Percentiles rank a stretch among this genome's conserved stretches.
These are phyloP conservation scores for Papilio aristodemus DNA, from an alignment of 1,140 invertebrate genomes.

Conservation along the genomic window DNA sequence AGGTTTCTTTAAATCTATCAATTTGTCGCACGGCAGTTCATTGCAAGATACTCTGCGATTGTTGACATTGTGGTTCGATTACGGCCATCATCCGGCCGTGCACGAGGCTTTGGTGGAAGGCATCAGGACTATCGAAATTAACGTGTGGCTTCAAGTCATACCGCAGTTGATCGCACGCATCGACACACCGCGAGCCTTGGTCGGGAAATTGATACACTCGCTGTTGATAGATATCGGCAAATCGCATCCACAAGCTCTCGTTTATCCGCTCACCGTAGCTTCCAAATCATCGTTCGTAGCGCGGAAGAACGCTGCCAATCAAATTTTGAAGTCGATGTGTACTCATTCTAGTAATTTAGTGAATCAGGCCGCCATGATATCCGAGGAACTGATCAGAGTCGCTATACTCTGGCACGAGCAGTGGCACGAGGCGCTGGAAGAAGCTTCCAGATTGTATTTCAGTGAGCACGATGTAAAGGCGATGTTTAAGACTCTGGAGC, in stretches of 20 bases:
- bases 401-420: constrained; percentile 99
- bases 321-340: constrained; percentile 96
- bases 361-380: constrained; percentile 95
- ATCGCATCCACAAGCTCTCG: constrained; percentile 93
- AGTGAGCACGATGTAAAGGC: constrained; percentile 96
- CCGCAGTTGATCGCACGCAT: constrained; percentile 99
- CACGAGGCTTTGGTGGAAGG: constrained; percentile 96
- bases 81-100: constrained; percentile 95
- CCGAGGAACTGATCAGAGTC: constrained; percentile 98
- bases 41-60: constrained; percentile 97
- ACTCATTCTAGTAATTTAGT: constrained; percentile 96
- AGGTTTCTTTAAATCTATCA: constrained; percentile 98
- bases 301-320: constrained; percentile 94
- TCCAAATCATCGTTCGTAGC: constrained; percentile 94
- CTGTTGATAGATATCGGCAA: constrained; percentile 97
- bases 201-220: constrained; percentile 94
- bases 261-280: constrained; percentile 98
- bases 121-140: constrained; percentile 95
- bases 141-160: constrained; percentile 99
- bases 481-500: constrained; percentile 97
- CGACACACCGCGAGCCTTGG: constrained; percentile 93
- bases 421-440: constrained; percentile 99
- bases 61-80: constrained; percentile 96
- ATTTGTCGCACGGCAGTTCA: constrained; percentile 94
- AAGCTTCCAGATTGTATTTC: constrained; percentile 96